Conservation (phyloP, 2,797 vertebrate genomes). For the Microctenopoma stevenorrisi region DNA sequence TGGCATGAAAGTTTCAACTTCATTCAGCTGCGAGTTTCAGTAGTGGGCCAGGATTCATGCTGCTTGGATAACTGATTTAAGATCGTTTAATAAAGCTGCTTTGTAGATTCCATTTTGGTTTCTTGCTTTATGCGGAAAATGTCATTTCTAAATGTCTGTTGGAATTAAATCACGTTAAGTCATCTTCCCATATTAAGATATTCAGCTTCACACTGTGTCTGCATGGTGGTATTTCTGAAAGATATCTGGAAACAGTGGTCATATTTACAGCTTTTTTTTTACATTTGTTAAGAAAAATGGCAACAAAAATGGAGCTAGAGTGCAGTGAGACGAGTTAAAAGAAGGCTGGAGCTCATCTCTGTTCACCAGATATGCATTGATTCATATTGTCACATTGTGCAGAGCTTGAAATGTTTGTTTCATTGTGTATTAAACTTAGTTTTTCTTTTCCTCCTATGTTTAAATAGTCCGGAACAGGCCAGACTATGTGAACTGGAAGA, state of each 20-base stretch:
- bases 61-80: background rate
- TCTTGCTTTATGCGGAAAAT: slow-evolving; percentile 6
- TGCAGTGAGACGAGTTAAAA: background rate
- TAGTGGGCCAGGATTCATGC: slow-evolving; percentile 2
- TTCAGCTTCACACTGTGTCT: slow-evolving; percentile 10
- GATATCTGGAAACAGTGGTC: background rate
- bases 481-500: slow-evolving; percentile 94
- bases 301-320: background rate
- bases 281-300: background rate
- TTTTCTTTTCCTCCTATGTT: slow-evolving; percentile 16
- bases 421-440: slow-evolving; percentile 6
- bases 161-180: slow-evolving; percentile 10
- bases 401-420: slow-evolving; percentile 21
- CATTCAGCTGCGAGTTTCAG: slow-evolving; percentile 24
- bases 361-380: background rate
- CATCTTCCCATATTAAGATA: background rate
- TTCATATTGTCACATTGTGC: background rate
- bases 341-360: background rate
- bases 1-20: slow-evolving; percentile 10
- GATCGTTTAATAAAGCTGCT: slow-evolving; percentile 11
- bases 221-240: slow-evolving; percentile 7
- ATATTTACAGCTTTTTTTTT: background rate
- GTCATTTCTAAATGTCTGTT: slow-evolving; percentile 14
- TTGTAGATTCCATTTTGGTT: slow-evolving; percentile 16
- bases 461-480: slow-evolving; percentile 91